These are phyloP conservation scores for Xiphophorus birchmanni DNA, from an alignment of 2,797 vertebrate genomes.

Conservation along the genomic window DNA sequence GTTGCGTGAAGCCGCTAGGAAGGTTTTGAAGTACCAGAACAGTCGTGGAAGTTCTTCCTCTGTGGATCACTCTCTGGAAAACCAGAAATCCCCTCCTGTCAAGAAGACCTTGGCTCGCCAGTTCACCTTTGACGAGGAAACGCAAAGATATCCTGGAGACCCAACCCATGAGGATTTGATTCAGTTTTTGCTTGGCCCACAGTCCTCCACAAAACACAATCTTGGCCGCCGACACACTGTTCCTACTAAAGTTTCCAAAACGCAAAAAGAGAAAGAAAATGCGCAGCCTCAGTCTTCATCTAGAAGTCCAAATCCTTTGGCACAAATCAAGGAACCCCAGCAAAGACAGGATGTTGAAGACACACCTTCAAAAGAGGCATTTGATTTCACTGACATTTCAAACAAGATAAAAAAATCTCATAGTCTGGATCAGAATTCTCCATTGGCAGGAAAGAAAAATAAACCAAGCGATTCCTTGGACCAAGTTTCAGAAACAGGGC, in stretches of 20 bases:
- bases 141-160: constrained; percentile 51
- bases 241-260: constrained; percentile 50
- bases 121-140: constrained; percentile 68
- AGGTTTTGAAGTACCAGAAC: constrained; percentile 76
- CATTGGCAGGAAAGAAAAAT: constrained; percentile 44
- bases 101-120: constrained; percentile 37
- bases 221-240: constrained; percentile 76
- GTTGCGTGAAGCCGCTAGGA: constrained; percentile 80
- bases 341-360: constrained; percentile 36
- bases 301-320: constrained; percentile 33
- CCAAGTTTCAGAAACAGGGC: neutral
- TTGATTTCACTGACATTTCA: constrained; percentile 49
- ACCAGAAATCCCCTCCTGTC: constrained; percentile 55
- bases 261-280: constrained; percentile 50
- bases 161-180: constrained; percentile 60
- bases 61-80: constrained; percentile 60
- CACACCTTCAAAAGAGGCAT: constrained; percentile 31
- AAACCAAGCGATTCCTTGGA: constrained; percentile 16
- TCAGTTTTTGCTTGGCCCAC: constrained; percentile 42
- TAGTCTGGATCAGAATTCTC: constrained; percentile 28
- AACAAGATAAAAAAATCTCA: constrained; percentile 15
- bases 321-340: constrained; percentile 42
- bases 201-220: constrained; percentile 35
- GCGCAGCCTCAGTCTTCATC: constrained; percentile 23
- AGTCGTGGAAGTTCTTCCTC: constrained; percentile 76